Conservation (phyloP, 2,797 vertebrate genomes). For the Sebastes flavidus region DNA sequence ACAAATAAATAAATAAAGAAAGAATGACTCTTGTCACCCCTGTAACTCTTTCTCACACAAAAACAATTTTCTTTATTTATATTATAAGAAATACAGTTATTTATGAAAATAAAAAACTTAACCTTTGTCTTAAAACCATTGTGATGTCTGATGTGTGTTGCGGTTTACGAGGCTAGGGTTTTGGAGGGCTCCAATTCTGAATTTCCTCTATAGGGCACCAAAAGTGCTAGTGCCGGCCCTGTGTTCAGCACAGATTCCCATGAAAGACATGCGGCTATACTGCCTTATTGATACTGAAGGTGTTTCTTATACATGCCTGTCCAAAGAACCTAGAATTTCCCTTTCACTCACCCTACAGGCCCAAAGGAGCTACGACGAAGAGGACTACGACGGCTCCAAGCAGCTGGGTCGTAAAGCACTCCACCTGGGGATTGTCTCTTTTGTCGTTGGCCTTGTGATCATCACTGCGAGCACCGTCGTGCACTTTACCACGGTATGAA, state of each 20-base stretch:
- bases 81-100: no score
- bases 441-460: slow-evolving; percentile 86
- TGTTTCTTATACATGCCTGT: background rate
- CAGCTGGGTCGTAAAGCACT: slow-evolving; percentile 86
- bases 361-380: slow-evolving; percentile 87
- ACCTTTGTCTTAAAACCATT: no score
- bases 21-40: no score
- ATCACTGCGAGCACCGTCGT: slow-evolving; percentile 80
- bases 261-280: background rate
- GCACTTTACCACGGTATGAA: slow-evolving; percentile 86
- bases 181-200: no score
- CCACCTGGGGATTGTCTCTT: slow-evolving; percentile 85
- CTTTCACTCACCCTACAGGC: slow-evolving; percentile 70
- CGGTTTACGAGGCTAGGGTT: no score
- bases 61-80: no score
- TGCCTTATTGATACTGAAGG: background rate
- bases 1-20: no score
- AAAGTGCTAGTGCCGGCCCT: no score
- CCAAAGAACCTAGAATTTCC: background rate
- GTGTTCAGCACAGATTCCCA: background rate
- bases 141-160: no score
- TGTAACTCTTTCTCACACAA: no score
- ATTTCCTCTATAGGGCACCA: no score
- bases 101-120: no score
- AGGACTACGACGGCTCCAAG: slow-evolving; percentile 86